These are phyloP conservation scores for Eristalis arbustorum DNA, from an alignment of 2,888 invertebrate genomes.

Conservation along the genomic window DNA sequence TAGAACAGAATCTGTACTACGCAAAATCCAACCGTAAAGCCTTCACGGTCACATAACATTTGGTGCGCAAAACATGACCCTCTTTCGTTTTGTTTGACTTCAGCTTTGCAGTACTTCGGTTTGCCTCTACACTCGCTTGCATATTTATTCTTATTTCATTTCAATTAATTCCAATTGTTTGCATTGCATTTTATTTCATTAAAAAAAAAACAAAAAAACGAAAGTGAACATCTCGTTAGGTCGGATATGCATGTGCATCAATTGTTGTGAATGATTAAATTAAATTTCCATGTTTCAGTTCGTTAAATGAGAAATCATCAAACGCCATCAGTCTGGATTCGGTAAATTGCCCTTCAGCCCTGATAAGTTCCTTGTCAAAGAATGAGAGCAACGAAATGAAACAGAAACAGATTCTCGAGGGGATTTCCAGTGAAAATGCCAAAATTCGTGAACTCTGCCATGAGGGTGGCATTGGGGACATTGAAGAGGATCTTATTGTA, in stretches of 20 bases:
- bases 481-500: slow-evolving; percentile 76
- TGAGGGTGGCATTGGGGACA: slow-evolving; percentile 46
- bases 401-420: slow-evolving; percentile 55
- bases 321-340: slow-evolving; percentile 73
- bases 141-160: slow-evolving; percentile 13
- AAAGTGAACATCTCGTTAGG: background rate
- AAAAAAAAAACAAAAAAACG: too few relatives aligned
- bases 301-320: slow-evolving; percentile 77
- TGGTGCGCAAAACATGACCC: slow-evolving; percentile 40
- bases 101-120: slow-evolving; percentile 44
- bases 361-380: slow-evolving; percentile 42
- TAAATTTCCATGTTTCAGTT: slow-evolving; percentile 71
- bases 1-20: slow-evolving; percentile 19
- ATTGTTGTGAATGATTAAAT: background rate
- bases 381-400: slow-evolving; percentile 66
- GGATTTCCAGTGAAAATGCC: slow-evolving; percentile 37
- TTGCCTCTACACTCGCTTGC: slow-evolving; percentile 32
- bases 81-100: slow-evolving; percentile 49
- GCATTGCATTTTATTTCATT: background rate
- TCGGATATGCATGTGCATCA: background rate
- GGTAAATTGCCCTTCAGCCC: slow-evolving; percentile 50
- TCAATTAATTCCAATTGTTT: slow-evolving; percentile 19
- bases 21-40: slow-evolving; percentile 34
- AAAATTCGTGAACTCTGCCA: slow-evolving; percentile 56
- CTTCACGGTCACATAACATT: slow-evolving; percentile 15